Conservation (phyloP, 1,140 invertebrate genomes). For the Drosophila ohnishii region DNA sequence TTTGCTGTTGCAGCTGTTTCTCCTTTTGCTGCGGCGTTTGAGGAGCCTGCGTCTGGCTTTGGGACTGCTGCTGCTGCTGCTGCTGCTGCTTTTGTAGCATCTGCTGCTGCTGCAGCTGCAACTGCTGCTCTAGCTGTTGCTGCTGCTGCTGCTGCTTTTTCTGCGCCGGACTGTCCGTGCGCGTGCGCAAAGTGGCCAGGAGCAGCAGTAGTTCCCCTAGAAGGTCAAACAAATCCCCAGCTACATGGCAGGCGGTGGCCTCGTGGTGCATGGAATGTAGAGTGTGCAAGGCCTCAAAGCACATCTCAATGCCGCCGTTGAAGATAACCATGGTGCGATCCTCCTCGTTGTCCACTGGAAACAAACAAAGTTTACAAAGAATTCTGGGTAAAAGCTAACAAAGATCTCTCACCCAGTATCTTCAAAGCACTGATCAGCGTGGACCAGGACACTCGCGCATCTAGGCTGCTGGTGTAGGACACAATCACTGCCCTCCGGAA, state of each 20-base stretch:
- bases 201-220: slow-evolving; percentile 86
- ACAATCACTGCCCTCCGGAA: slow-evolving; percentile 93
- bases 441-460: slow-evolving; percentile 85
- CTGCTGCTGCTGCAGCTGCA: slow-evolving; percentile 74
- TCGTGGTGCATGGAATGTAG: slow-evolving; percentile 97
- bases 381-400: not conserved
- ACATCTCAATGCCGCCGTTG: slow-evolving; percentile 93
- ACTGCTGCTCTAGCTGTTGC: slow-evolving; percentile 62
- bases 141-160: slow-evolving; percentile 76
- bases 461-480: slow-evolving; percentile 89
- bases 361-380: not conserved
- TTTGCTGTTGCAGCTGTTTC: slow-evolving; percentile 70
- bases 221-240: slow-evolving; percentile 92
- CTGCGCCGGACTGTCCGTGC: slow-evolving; percentile 66
- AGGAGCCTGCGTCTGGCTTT: slow-evolving; percentile 54
- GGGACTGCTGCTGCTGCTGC: slow-evolving; percentile 65
- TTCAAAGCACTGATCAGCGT: slow-evolving; percentile 94
- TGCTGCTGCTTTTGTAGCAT: slow-evolving; percentile 68
- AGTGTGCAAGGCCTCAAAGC: slow-evolving; percentile 95
- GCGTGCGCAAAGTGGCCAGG: slow-evolving; percentile 69
- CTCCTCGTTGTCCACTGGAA: slow-evolving; percentile 90
- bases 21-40: slow-evolving; percentile 72
- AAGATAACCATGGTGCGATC: slow-evolving; percentile 94
- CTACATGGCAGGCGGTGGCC: slow-evolving; percentile 93
- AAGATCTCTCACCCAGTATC: slow-evolving; percentile 85